Conservation (phyloP, 2,888 invertebrate species). For the Teleiodes luculella region DNA sequence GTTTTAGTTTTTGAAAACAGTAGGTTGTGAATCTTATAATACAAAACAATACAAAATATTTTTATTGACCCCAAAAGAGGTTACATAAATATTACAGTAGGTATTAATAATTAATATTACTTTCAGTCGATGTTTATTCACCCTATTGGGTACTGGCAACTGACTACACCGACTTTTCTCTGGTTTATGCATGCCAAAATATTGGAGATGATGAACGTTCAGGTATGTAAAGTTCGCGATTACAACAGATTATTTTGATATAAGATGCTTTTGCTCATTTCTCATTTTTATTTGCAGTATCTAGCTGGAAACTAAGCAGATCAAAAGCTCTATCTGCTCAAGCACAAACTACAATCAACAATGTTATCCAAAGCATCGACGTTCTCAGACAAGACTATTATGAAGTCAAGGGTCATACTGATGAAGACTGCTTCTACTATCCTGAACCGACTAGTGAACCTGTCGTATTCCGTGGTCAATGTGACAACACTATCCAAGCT, state of each 20-base stretch:
- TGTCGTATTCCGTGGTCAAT: conserved; percentile 54
- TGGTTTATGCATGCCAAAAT: conserved; percentile 80
- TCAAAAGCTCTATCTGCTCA: conserved; percentile 31
- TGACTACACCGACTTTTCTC: conserved; percentile 78
- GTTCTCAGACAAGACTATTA: conserved; percentile 49
- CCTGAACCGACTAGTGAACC: conserved; percentile 50
- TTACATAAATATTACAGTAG: no score
- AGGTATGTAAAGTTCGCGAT: no score
- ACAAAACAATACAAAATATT: no score
- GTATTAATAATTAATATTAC: no score
- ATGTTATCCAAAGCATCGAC: conserved; percentile 31
- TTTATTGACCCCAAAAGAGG: no score
- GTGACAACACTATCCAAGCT: conserved; percentile 44
- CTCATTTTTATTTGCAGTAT: conserved; percentile 35
- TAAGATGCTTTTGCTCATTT: background rate
- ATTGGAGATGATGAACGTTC: conserved; percentile 25
- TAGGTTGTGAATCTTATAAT: no score
- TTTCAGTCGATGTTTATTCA: conserved; percentile 37
- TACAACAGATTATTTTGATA: no score
- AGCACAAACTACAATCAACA: conserved; percentile 32
- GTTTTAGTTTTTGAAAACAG: no score
- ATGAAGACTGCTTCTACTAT: conserved; percentile 53
- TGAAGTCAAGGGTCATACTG: conserved; percentile 36
- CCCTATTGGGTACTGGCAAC: conserved; percentile 50
- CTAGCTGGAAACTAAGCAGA: conserved; percentile 58